Conservation (phyloP, 1,140 invertebrate genomes). For the Brachionus manjavacas region DNA sequence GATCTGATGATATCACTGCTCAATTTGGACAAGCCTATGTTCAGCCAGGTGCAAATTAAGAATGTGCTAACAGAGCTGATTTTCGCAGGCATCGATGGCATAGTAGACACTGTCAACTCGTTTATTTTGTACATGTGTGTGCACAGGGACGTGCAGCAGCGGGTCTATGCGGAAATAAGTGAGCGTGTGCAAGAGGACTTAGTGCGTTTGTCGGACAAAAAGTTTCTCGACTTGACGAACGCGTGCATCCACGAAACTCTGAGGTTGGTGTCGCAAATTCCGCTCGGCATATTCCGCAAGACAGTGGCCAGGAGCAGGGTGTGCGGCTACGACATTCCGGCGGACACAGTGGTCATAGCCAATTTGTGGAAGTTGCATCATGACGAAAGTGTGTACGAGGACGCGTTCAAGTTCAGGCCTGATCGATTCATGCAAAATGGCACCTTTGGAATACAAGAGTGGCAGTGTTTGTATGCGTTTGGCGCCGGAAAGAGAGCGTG, state of each 20-base stretch:
- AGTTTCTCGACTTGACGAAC: neutral
- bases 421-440: neutral
- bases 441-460: neutral
- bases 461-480: neutral
- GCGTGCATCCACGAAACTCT: neutral
- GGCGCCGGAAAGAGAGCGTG: neutral
- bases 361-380: slow-evolving; percentile 41
- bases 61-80: neutral
- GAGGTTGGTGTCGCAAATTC: neutral
- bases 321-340: neutral
- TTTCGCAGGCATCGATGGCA: neutral
- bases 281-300: neutral
- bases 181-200: neutral
- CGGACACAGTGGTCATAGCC: slow-evolving; percentile 6
- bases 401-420: neutral
- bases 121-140: neutral
- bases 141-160: neutral
- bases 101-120: neutral
- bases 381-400: neutral
- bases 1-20: neutral
- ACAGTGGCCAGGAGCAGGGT: neutral
- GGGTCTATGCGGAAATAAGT: neutral
- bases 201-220: neutral
- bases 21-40: neutral
- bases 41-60: neutral